These are phyloP conservation scores for Bombus balteatus DNA, from an alignment of 1,140 invertebrate species.

Conservation along the genomic window DNA sequence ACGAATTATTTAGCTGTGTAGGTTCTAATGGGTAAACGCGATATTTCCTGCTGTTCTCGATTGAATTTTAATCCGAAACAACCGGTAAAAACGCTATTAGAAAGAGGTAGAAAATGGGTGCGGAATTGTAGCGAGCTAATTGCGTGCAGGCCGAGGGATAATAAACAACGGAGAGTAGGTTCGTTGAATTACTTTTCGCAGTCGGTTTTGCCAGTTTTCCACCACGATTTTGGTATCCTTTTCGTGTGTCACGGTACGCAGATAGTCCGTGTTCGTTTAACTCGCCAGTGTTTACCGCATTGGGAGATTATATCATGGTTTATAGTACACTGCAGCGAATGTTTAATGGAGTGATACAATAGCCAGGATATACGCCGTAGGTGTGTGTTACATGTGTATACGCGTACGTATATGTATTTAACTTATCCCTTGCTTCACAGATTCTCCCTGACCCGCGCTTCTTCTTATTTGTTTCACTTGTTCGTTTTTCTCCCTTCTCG, in stretches of 20 bases:
- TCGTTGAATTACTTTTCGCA: conserved; percentile 57
- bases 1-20: too few relatives aligned
- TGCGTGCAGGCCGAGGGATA: background rate
- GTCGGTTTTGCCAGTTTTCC: conserved; percentile 26
- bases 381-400: conserved; percentile 4
- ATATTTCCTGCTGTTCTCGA: background rate
- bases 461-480: background rate
- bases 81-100: background rate
- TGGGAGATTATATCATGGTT: conserved; percentile 79
- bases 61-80: background rate
- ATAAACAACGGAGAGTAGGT: conserved; percentile 2
- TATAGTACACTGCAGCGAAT: conserved; percentile 78
- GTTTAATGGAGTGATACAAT: conserved; percentile 80
- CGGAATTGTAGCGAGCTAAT: background rate
- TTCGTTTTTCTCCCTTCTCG: background rate
- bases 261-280: conserved; percentile 63
- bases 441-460: background rate
- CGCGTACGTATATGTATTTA: conserved; percentile 16
- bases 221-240: conserved; percentile 18
- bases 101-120: background rate
- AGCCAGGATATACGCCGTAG: conserved; percentile 47
- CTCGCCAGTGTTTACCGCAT: conserved; percentile 78
- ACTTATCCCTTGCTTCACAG: conserved; percentile 27
- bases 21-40: background rate
- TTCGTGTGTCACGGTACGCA: background rate